Percentiles rank a stretch among this genome's conserved stretches.
Evolutionary conservation across 2,888 invertebrate genomes (phyloP).

Genomic region (Pyrocoelia pectoralis): DNA sequence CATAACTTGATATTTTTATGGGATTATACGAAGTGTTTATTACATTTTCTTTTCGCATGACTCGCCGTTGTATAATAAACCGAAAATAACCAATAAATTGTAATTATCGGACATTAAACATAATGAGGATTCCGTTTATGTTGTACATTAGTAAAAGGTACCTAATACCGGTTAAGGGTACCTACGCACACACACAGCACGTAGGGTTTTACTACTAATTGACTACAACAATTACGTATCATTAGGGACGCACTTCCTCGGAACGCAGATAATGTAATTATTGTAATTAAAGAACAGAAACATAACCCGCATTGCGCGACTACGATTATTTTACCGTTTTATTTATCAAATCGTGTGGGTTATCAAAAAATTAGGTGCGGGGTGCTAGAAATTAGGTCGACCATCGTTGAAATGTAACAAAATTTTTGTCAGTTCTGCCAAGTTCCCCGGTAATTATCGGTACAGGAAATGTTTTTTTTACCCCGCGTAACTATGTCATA

Average conservation of each 20-base stretch:
- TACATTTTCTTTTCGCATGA: slow-evolving; percentile 46
- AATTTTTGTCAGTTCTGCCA: neutral
- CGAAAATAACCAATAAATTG: slow-evolving; percentile 32
- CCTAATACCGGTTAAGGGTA: neutral
- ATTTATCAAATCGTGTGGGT: neutral
- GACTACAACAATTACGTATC: slow-evolving; percentile 51
- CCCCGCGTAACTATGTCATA: slow-evolving; percentile 18
- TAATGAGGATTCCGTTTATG: slow-evolving; percentile 23
- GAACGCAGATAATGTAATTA: slow-evolving; percentile 53
- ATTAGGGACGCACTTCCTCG: slow-evolving; percentile 55
- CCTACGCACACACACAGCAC: slow-evolving; percentile 7
- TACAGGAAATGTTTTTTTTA: slow-evolving; percentile 24
- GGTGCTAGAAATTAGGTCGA: too few species aligned
- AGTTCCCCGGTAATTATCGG: slow-evolving; percentile 14
- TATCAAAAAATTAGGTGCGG: too few species aligned
- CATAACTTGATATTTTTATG: slow-evolving; percentile 45
- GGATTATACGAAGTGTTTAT: slow-evolving; percentile 47
- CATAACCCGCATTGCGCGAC: slow-evolving; percentile 36
- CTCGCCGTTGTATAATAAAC: slow-evolving; percentile 29
- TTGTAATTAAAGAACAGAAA: slow-evolving; percentile 46
- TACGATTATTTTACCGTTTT: slow-evolving; percentile 21
- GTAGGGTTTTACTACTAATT: slow-evolving; percentile 39
- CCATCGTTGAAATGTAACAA: too few species aligned
- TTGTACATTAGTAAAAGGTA: too few species aligned
- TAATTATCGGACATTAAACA: slow-evolving; percentile 32